Evolutionary conservation across 2,888 invertebrate species (phyloP), one percentile per base, ranked within the genome.

Genomic region (Phyllotreta cruciferae): DNA sequence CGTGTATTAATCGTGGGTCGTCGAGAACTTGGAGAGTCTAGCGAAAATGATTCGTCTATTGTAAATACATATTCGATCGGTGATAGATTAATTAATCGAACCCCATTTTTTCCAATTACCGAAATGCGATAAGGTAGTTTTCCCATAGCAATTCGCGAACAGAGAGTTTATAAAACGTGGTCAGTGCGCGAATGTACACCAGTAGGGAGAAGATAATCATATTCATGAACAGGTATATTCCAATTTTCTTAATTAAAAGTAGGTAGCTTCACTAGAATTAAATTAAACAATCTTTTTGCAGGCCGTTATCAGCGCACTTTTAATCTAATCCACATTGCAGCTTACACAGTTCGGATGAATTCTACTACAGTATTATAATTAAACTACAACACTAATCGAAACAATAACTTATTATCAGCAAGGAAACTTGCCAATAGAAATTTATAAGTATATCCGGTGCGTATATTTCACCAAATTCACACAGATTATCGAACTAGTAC

Each of bases 381-480:
- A 49, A 14, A 38, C 35, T 7, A 38, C 38, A 47, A 11, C 24
- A 37, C 57, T n/a, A 39, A 7, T 13, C 2, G 8, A n/a, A 11
- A 57, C 14, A 37, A 37, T 24, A 37, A 49, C 13, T 9, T 9
- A 44, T 57, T 57, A 58, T 60, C 60, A 37, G 6, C 24, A 60
- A 60, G 52, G 60, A 55, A 66, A 66, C 60, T 60, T 42, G 42
- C 14, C 24, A 56, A 44, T 47, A 41, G 47, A 50, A n/a, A 41
- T n/a, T n/a, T 24, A 24, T 24, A 41, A 53, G 41, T 56, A 58
- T 35, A 14, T 56, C 55, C 47, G 36, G 44, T 45, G 24, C 9
- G 9, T 45, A 47, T 47, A 34, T 34, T 13, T 47, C 35, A 39
- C 6, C 14, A 49, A 11, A 55, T 11, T 38, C 54, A 35, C 13